phyloP scores from a whole-genome alignment of 2,888 invertebrate species.

The Pegoplata infirma region DNA sequence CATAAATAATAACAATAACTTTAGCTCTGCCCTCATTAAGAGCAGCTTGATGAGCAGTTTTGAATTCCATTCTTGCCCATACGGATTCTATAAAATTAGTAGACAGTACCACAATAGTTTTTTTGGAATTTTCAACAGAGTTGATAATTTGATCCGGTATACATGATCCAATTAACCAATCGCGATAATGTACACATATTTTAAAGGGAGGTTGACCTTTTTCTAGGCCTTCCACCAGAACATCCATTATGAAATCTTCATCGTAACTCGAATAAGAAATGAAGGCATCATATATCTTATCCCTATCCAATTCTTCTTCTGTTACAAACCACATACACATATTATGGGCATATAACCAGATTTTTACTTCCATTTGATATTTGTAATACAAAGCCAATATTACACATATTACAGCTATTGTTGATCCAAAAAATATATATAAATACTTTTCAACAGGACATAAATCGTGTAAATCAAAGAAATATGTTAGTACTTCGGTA shows the following conservation, averaged over 20 bases:
- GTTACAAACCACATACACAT: slow-evolving; percentile 82
- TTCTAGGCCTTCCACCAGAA: slow-evolving; percentile 84
- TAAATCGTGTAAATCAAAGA: slow-evolving; percentile 71
- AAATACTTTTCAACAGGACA: slow-evolving; percentile 75
- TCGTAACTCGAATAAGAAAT: slow-evolving; percentile 89
- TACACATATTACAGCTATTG: slow-evolving; percentile 32
- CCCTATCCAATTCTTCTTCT: slow-evolving; percentile 84
- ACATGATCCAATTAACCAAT: slow-evolving; percentile 86
- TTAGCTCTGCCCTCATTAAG: slow-evolving; percentile 83
- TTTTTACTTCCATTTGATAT: slow-evolving; percentile 82
- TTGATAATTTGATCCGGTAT: slow-evolving; percentile 85
- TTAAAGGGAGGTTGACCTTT: slow-evolving; percentile 82
- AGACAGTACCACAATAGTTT: slow-evolving; percentile 84
- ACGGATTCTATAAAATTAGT: slow-evolving; percentile 85
- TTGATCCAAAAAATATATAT: slow-evolving; percentile 74
- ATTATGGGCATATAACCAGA: slow-evolving; percentile 83
- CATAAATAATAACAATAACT: slow-evolving; percentile 86
- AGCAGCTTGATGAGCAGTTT: slow-evolving; percentile 84
- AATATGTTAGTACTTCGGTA: background rate
- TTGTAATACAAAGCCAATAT: slow-evolving; percentile 79
- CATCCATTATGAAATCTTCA: slow-evolving; percentile 83
- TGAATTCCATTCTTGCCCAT: slow-evolving; percentile 87
- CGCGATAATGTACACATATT: slow-evolving; percentile 85
- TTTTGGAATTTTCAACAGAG: slow-evolving; percentile 81
- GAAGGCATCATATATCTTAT: slow-evolving; percentile 85